Evolutionary conservation across 1,140 invertebrate genomes (phyloP), one percentile per base, ranked within the genome.

Genomic region (Drosophila seguyi): DNA sequence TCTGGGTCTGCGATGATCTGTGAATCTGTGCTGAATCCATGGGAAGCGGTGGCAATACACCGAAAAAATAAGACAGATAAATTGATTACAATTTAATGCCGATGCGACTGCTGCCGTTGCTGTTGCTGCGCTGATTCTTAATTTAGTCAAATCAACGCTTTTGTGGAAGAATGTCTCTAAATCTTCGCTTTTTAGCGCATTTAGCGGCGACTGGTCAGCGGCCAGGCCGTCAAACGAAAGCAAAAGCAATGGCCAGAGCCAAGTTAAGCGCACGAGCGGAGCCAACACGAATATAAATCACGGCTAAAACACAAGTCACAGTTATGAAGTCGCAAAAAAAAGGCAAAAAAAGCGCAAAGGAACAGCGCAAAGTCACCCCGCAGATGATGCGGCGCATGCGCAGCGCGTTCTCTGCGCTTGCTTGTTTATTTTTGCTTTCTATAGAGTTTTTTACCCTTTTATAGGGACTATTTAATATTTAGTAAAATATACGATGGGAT

Each of bases 91-190:
- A 71, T 85, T 86, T 86, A 73, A 77, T 66, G 78, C 65, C 62
- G 67, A 45, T 58, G 67, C 62, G 25, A 36, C 31, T 34, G 66
- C 31, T 50, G 74, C 57, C 16, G 44, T 0, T 22, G 44, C 45
- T 27, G 45, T 22, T 38, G 38, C 42, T 52, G 66, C 38, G 73
- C 34, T 52, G 65, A 41, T 53, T 44, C 77, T 86, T 75, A 79
- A 86, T 86, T 86, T 86, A 86, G 82, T 67, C 69, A 86, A 86
- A 86, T 86, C 78, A 86, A 86, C 82, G 81, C 81, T 81, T 85
- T 85, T 81, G 81, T 85, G 34, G 56, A 58, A 59, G 69, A 61
- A 69, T 75, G 69, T 79, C 57, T 81, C 78, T 82, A 63, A 79
- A 81, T 81, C 69, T 81, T 75, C 57, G 60, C 66, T 86, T 72